Percentiles rank a stretch among this genome's conserved stretches.
These are phyloP conservation scores for Saxidomus purpurata DNA, from an alignment of 1,140 invertebrate genomes.

Conservation along the genomic window DNA sequence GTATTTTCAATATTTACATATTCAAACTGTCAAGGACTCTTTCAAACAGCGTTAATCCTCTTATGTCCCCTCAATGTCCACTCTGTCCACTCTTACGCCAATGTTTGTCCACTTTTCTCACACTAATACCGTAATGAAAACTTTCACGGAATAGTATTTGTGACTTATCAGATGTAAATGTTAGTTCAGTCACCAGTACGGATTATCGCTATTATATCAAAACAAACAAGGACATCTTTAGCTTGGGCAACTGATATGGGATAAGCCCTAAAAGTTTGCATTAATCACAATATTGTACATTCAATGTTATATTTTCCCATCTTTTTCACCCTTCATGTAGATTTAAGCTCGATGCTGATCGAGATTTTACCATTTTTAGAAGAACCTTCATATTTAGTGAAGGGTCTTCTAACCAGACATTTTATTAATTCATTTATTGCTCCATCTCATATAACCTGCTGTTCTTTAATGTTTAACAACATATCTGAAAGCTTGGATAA, in stretches of 20 bases:
- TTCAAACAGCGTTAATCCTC: conserved; percentile 40
- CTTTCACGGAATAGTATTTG: conserved; percentile 20
- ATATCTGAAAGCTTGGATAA: no score
- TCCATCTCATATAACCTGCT: no score
- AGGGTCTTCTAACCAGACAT: no score
- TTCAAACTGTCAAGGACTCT: conserved; percentile 16
- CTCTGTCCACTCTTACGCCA: conserved; percentile 13
- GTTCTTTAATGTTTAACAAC: no score
- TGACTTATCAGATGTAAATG: conserved; percentile 21
- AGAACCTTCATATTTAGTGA: no score
- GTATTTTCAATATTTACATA: conserved; percentile 40
- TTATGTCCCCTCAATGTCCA: conserved; percentile 46
- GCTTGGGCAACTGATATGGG: background rate
- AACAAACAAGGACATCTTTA: conserved; percentile 22
- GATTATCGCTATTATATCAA: conserved; percentile 20
- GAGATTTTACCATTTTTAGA: no score
- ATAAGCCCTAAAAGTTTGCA: background rate
- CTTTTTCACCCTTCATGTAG: no score
- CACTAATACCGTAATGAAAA: conserved; percentile 34
- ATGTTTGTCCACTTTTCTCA: conserved; percentile 55
- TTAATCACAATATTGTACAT: conserved; percentile 12
- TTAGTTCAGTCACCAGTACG: conserved; percentile 10
- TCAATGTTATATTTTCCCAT: background rate
- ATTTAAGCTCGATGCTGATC: no score
- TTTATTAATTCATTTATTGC: no score